These are phyloP conservation scores for Thera obeliscata DNA, from an alignment of 2,888 invertebrate genomes.

Conservation along the genomic window DNA sequence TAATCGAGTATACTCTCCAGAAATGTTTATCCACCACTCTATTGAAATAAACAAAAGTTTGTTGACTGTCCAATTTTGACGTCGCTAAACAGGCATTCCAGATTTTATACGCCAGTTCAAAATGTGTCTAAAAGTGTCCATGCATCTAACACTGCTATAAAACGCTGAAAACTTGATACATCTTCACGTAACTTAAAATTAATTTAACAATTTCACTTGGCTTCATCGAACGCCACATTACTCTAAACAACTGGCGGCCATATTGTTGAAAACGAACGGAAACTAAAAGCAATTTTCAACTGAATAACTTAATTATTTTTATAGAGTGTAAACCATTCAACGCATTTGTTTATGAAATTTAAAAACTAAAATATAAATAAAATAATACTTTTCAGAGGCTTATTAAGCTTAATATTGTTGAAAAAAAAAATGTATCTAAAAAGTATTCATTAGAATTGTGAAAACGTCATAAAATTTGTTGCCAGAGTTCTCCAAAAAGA, in stretches of 20 bases:
- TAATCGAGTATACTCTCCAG: conserved; percentile 74
- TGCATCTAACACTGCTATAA: conserved; percentile 81
- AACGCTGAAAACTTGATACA: conserved; percentile 79
- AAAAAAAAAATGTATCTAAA: background rate
- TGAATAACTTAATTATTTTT: conserved; percentile 44
- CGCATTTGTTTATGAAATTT: background rate
- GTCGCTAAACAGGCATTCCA: conserved; percentile 73
- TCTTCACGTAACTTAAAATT: conserved; percentile 78
- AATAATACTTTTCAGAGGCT: background rate
- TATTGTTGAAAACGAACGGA: conserved; percentile 82
- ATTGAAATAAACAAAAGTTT: conserved; percentile 84
- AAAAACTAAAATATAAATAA: background rate
- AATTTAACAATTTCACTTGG: conserved; percentile 81
- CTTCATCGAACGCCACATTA: conserved; percentile 84
- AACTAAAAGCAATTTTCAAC: conserved; percentile 60
- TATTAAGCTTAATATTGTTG: background rate
- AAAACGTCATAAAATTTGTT: conserved; percentile 17
- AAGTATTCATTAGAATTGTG: conserved; percentile 24
- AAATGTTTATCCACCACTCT: conserved; percentile 72
- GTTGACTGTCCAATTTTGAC: conserved; percentile 84
- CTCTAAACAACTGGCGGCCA: conserved; percentile 85
- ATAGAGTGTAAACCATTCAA: background rate
- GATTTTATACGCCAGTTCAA: conserved; percentile 75
- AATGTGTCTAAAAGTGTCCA: conserved; percentile 70
- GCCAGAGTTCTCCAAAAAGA: conserved; percentile 5